phyloP scores from a whole-genome alignment of 2,113 vertebrate species.

The Charina bottae region DNA sequence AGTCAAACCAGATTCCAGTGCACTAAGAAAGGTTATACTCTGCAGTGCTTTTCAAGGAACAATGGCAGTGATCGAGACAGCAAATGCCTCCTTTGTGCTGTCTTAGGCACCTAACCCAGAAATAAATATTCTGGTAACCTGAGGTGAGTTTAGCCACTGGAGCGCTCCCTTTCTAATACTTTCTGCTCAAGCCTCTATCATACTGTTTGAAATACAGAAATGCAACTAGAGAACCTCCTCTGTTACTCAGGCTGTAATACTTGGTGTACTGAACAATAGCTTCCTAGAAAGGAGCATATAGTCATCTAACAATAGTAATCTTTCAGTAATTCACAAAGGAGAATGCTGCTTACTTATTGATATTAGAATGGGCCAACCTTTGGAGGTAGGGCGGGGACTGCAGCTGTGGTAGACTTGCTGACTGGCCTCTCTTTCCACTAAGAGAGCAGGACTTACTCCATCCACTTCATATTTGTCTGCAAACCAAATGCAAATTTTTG shows the following conservation, averaged over 20 bases:
- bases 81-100: neutral
- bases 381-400: neutral
- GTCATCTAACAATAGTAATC: constrained; percentile 44
- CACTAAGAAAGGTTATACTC: neutral
- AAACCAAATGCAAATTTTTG: neutral
- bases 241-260: constrained; percentile 41
- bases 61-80: neutral
- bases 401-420: neutral
- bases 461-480: neutral
- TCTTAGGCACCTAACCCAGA: neutral
- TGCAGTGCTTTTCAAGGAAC: neutral
- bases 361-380: neutral
- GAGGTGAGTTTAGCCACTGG: neutral
- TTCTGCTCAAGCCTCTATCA: constrained; percentile 13
- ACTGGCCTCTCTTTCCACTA: neutral
- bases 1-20: neutral
- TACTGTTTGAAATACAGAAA: constrained; percentile 46
- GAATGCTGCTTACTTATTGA: constrained; percentile 42
- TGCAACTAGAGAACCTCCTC: constrained; percentile 10
- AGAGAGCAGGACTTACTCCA: neutral
- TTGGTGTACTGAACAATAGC: constrained; percentile 44
- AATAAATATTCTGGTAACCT: neutral
- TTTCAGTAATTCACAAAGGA: constrained; percentile 43
- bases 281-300: constrained; percentile 43
- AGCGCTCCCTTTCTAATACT: neutral